A percentile compares a stretch with the other conserved stretches of the same genome.
phyloP scores from a whole-genome alignment of 2,888 invertebrate species.

The Andrena bucephala region DNA sequence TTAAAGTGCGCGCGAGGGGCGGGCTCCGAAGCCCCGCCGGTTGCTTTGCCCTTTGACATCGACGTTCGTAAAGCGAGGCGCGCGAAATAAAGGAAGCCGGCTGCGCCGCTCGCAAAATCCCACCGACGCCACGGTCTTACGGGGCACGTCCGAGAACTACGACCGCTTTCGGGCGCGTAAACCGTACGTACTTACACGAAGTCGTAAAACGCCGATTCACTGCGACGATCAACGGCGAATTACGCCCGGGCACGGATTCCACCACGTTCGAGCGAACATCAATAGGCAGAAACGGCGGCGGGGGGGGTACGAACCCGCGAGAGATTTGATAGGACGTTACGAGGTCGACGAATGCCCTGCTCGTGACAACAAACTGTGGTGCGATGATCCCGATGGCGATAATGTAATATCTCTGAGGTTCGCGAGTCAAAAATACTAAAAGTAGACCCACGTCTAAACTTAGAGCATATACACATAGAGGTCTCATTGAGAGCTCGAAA shows the following conservation, averaged over 20 bases:
- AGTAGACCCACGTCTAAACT: too few species aligned
- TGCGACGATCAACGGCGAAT: slow-evolving; percentile 21
- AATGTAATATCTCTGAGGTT: background rate
- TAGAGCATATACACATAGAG: too few species aligned
- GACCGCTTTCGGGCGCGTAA: slow-evolving; percentile 37
- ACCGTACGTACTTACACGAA: slow-evolving; percentile 34
- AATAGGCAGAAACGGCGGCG: background rate
- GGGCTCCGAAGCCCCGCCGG: slow-evolving; percentile 20
- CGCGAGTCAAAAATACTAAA: background rate
- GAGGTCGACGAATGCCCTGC: background rate
- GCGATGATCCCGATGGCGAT: too few species aligned
- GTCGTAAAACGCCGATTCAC: slow-evolving; percentile 50
- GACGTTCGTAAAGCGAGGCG: slow-evolving; percentile 47
- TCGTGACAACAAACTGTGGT: background rate
- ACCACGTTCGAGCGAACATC: background rate
- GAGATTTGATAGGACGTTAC: background rate
- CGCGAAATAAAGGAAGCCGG: slow-evolving; percentile 48
- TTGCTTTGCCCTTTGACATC: slow-evolving; percentile 44
- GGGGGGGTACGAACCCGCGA: background rate
- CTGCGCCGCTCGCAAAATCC: slow-evolving; percentile 63
- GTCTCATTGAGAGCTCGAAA: too few species aligned
- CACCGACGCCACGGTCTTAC: background rate
- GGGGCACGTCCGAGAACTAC: slow-evolving; percentile 48
- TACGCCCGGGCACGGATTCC: slow-evolving; percentile 2
- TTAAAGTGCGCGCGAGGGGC: slow-evolving; percentile 39